These are phyloP conservation scores for Onychomys torridus DNA, from an alignment of 2,797 vertebrate genomes.

Conservation along the genomic window DNA sequence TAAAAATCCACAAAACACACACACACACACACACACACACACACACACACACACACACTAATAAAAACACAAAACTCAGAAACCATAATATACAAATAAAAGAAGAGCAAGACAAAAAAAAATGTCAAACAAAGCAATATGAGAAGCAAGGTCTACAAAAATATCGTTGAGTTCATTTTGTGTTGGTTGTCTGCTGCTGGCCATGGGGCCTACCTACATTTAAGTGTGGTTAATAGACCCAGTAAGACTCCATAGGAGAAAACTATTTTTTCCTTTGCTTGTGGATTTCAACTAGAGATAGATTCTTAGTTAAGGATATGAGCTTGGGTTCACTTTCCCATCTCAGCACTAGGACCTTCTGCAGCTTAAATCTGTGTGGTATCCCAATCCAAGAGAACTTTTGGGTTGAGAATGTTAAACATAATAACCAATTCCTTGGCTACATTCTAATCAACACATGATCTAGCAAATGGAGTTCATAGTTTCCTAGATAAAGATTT, in stretches of 20 bases:
- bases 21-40: background rate
- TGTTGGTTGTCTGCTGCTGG: background rate
- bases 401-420: background rate
- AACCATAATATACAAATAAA: background rate
- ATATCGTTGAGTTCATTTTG: background rate
- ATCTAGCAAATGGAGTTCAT: background rate
- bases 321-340: background rate
- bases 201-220: too few relatives aligned
- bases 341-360: background rate
- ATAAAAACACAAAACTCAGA: background rate
- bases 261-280: background rate
- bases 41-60: too few relatives aligned
- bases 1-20: background rate
- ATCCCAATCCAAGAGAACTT: background rate
- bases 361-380: background rate
- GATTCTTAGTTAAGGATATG: background rate
- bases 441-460: background rate
- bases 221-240: too few relatives aligned
- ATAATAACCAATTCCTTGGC: background rate
- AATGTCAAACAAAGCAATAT: background rate
- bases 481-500: background rate
- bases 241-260: background rate
- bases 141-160: background rate
- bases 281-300: background rate
- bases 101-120: background rate